A percentile compares a stretch with the other conserved stretches of the same genome.
phyloP scores from a whole-genome alignment of 2,888 invertebrate genomes.

The Phania funesta region DNA sequence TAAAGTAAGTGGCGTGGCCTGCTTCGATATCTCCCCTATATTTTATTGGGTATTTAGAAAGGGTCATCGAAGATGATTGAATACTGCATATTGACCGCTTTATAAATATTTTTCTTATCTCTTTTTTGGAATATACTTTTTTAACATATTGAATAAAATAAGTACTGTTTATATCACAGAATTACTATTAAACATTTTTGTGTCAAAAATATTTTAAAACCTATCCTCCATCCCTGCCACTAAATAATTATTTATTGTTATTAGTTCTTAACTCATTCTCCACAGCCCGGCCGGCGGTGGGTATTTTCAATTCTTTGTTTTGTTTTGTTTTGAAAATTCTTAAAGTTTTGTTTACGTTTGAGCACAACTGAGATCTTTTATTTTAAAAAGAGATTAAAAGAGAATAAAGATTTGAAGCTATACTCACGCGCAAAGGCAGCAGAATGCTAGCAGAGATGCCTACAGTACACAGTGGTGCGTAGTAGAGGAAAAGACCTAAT shows the following conservation, averaged over 20 bases:
- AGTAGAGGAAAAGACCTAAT: too few relatives aligned
- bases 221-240: not conserved
- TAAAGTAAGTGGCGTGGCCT: too few relatives aligned
- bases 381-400: not conserved
- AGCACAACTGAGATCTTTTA: conserved; percentile 7
- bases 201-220: not conserved
- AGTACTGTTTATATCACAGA: too few relatives aligned
- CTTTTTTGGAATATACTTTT: too few relatives aligned
- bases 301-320: conserved; percentile 48
- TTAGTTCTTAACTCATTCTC: not conserved
- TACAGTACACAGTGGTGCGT: too few relatives aligned
- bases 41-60: too few relatives aligned
- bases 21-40: too few relatives aligned
- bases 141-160: too few relatives aligned
- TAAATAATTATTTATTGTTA: not conserved
- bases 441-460: conserved; percentile 22
- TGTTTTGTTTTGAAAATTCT: conserved; percentile 50
- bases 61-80: too few relatives aligned
- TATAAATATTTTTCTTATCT: too few relatives aligned
- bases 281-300: conserved; percentile 38
- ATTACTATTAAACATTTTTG: not conserved
- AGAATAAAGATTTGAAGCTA: not conserved
- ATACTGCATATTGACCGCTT: too few relatives aligned
- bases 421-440: conserved; percentile 24
- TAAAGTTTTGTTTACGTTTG: conserved; percentile 58